These are phyloP conservation scores for Amphimallon solstitiale DNA, from an alignment of 2,888 invertebrate species.

Conservation along the genomic window DNA sequence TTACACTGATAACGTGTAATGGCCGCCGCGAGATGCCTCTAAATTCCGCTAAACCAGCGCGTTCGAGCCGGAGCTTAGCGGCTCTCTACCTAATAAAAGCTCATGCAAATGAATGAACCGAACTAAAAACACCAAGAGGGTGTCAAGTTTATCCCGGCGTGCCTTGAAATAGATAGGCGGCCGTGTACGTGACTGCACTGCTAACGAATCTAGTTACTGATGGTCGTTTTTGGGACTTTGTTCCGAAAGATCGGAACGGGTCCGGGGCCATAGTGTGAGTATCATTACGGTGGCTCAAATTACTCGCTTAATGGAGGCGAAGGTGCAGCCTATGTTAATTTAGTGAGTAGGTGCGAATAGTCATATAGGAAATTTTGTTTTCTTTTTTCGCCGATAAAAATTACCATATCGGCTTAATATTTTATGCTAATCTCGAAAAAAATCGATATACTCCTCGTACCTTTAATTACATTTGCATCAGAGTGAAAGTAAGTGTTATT, in stretches of 20 bases:
- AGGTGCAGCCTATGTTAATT: conserved; percentile 26
- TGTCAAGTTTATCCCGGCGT: conserved; percentile 49
- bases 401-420: not conserved
- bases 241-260: conserved; percentile 28
- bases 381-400: not conserved
- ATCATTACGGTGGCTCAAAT: conserved; percentile 23
- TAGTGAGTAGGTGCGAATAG: conserved; percentile 33
- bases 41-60: conserved; percentile 59
- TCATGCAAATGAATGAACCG: conserved; percentile 60
- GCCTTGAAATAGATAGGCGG: conserved; percentile 46
- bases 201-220: conserved; percentile 38
- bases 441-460: too few relatives aligned
- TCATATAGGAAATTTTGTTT: conserved; percentile 17
- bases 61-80: conserved; percentile 50
- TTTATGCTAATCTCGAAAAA: too few relatives aligned
- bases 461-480: too few relatives aligned
- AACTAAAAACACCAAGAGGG: conserved; percentile 52
- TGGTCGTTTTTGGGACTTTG: conserved; percentile 28
- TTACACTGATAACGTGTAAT: conserved; percentile 61
- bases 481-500: too few relatives aligned
- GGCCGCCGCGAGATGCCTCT: conserved; percentile 58
- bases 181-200: conserved; percentile 44
- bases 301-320: conserved; percentile 21
- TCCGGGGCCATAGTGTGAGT: conserved; percentile 24
- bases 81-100: conserved; percentile 55